Evolutionary conservation across 2,113 vertebrate genomes (phyloP).

Genomic region (Acanthochromis polyacanthus): DNA sequence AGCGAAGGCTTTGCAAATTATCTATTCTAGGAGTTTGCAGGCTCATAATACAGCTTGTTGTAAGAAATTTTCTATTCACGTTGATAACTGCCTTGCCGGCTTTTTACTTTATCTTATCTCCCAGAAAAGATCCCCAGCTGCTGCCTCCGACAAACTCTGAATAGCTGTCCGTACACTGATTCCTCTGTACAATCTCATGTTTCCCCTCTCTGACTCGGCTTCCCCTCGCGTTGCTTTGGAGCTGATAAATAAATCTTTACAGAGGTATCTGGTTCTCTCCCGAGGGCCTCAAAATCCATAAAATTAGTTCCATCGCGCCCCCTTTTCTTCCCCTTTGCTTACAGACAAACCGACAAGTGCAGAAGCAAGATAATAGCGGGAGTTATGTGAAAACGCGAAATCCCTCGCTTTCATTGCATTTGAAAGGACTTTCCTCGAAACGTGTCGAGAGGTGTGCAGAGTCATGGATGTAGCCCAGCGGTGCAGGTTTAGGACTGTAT

Average conservation of each 20-base stretch:
- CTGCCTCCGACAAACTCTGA: conserved; percentile 34
- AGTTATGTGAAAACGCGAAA: conserved; percentile 57
- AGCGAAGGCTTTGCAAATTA: not conserved
- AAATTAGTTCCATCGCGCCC: conserved; percentile 57
- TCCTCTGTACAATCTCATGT: conserved; percentile 37
- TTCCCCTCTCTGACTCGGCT: conserved; percentile 17
- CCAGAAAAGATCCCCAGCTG: conserved; percentile 16
- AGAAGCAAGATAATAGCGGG: conserved; percentile 55
- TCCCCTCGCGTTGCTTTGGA: conserved; percentile 39
- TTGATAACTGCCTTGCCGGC: conserved; percentile 15
- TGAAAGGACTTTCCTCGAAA: conserved; percentile 58
- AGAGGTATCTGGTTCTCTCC: conserved; percentile 50
- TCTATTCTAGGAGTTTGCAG: not conserved
- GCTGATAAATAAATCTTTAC: conserved; percentile 71
- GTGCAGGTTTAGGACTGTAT: not conserved
- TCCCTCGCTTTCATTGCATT: conserved; percentile 36
- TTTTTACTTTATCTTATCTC: conserved; percentile 41
- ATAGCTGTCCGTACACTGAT: conserved; percentile 34
- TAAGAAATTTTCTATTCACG: conserved; percentile 17
- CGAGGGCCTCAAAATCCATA: conserved; percentile 57
- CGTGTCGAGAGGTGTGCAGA: conserved; percentile 9
- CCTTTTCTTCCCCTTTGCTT: conserved; percentile 4
- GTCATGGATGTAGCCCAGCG: conserved; percentile 32
- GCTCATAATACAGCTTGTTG: not conserved
- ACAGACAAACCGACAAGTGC: conserved; percentile 58